These are phyloP conservation scores for Spondyliosoma cantharus DNA, from an alignment of 2,797 vertebrate genomes.

Conservation along the genomic window DNA sequence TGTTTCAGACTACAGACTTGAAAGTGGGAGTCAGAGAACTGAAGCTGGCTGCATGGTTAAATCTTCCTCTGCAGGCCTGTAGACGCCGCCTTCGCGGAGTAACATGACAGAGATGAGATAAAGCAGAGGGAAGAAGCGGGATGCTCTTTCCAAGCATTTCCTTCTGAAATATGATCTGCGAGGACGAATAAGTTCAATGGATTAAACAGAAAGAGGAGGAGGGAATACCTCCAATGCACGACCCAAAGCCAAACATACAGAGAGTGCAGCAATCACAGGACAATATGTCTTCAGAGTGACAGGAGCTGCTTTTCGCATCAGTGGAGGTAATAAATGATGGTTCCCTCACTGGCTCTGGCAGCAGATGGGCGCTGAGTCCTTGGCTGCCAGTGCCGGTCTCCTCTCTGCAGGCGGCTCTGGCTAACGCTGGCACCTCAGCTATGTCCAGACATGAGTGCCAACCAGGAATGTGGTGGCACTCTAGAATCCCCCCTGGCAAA, in stretches of 20 bases:
- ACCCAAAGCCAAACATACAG: constrained; percentile 49
- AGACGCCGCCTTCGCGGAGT: constrained; percentile 41
- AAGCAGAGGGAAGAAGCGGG: constrained; percentile 50
- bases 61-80: constrained; percentile 36
- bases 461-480: constrained; percentile 65
- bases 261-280: constrained; percentile 35
- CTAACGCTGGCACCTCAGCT: constrained; percentile 51
- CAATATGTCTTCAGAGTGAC: constrained; percentile 58
- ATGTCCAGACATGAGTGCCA: constrained; percentile 62
- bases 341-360: constrained; percentile 51
- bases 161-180: constrained; percentile 65
- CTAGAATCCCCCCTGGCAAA: constrained; percentile 45
- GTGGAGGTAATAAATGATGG: constrained; percentile 63
- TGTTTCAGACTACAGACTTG: constrained; percentile 66
- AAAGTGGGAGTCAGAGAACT: constrained; percentile 43
- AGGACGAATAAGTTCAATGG: constrained; percentile 44
- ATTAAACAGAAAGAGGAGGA: constrained; percentile 47
- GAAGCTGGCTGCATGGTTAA: constrained; percentile 31
- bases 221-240: constrained; percentile 4
- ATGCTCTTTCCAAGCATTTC: constrained; percentile 46
- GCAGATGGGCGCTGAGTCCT: constrained; percentile 68
- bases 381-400: constrained; percentile 54
- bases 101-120: constrained; percentile 61
- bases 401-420: constrained; percentile 67
- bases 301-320: constrained; percentile 73